Conservation (phyloP, 2,797 vertebrate species). For the Craterocephalus amniculus region DNA sequence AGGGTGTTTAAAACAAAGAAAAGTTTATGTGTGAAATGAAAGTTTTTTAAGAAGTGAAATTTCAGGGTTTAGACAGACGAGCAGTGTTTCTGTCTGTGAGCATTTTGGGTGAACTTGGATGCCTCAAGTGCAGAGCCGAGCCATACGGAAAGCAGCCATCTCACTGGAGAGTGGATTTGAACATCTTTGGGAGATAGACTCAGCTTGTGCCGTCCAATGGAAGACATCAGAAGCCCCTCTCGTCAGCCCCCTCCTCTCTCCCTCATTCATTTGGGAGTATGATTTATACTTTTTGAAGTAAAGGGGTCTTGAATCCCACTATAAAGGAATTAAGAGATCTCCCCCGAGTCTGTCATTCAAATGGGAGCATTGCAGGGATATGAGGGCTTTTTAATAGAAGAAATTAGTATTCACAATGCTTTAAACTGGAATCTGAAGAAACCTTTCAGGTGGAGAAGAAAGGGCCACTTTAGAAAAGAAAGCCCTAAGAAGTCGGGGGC, state of each 20-base stretch:
- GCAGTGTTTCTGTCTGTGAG: conserved; percentile 29
- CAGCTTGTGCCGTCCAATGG: conserved; percentile 73
- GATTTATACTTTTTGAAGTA: conserved; percentile 91
- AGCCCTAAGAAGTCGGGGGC: conserved; percentile 82
- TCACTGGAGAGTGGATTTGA: conserved; percentile 79
- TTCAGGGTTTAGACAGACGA: conserved; percentile 33
- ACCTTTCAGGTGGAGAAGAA: conserved; percentile 89
- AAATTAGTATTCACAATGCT: conserved; percentile 90
- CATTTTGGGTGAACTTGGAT: conserved; percentile 37
- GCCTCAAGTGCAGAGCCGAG: conserved; percentile 55
- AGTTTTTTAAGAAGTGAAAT: conserved; percentile 34
- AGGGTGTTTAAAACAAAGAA: conserved; percentile 34
- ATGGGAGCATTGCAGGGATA: conserved; percentile 88
- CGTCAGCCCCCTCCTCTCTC: conserved; percentile 72
- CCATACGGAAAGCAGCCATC: conserved; percentile 68
- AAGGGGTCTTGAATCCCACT: conserved; percentile 87
- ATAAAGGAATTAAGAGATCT: conserved; percentile 89
- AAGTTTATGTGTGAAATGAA: conserved; percentile 35
- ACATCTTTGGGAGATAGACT: conserved; percentile 80
- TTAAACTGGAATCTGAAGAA: conserved; percentile 86
- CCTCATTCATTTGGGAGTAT: conserved; percentile 89
- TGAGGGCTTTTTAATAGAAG: conserved; percentile 86
- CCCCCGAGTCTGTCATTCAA: conserved; percentile 86
- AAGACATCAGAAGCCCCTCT: conserved; percentile 85
- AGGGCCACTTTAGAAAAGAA: conserved; percentile 84